phyloP scores from a whole-genome alignment of 2,113 vertebrate species.

The Dasyornis broadbenti region DNA sequence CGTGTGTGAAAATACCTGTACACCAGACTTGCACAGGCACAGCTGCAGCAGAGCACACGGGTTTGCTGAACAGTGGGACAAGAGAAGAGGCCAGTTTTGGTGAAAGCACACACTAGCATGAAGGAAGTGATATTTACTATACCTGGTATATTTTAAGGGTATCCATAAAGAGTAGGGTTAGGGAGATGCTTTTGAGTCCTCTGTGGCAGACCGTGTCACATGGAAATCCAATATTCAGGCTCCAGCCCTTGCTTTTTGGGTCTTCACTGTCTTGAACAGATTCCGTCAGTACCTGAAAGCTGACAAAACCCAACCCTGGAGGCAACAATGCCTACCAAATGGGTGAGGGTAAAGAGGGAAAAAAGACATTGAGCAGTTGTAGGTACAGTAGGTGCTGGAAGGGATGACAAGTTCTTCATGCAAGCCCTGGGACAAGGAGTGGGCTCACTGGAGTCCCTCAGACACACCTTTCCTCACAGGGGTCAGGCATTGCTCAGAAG shows the following conservation, averaged over 20 bases:
- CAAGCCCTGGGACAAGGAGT: not conserved
- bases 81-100: not conserved
- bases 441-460: not conserved
- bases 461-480: rapidly evolving
- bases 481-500: not conserved
- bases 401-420: not conserved
- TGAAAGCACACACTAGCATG: not conserved
- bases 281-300: not conserved
- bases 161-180: not conserved
- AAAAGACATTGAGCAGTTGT: not conserved
- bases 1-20: no score
- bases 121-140: not conserved
- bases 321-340: not conserved
- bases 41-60: not conserved
- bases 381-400: not conserved
- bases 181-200: not conserved
- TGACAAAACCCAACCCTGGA: not conserved
- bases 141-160: not conserved
- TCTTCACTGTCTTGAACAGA: not conserved
- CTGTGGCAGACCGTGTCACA: not conserved
- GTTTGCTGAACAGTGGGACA: not conserved
- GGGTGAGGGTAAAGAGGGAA: not conserved
- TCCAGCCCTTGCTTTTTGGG: not conserved
- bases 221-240: not conserved
- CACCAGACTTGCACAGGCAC: not conserved